Conservation (phyloP, 64 coral and sea anemone species). For the Astreopora myriophthalma region DNA sequence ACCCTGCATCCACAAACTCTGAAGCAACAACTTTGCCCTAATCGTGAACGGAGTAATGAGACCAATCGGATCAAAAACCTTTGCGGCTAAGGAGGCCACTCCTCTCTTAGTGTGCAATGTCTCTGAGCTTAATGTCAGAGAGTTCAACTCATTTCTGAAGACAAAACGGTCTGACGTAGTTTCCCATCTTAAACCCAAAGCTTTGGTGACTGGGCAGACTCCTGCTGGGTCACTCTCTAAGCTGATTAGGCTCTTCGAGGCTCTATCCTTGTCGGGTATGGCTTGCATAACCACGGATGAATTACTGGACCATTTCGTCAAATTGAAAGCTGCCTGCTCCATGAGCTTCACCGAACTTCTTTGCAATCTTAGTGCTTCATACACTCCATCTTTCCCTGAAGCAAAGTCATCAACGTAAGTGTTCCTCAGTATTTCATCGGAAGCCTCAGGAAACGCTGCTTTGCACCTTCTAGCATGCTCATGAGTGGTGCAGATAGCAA, state of each 20-base stretch:
- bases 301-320: constrained; percentile 29
- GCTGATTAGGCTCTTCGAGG: neutral
- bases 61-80: constrained; percentile 3
- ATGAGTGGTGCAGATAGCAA: constrained; percentile 18
- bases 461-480: constrained; percentile 7
- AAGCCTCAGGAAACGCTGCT: constrained; percentile 13
- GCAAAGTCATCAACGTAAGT: constrained; percentile 31
- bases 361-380: neutral
- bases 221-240: neutral
- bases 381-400: neutral
- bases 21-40: neutral
- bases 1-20: neutral
- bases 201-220: neutral
- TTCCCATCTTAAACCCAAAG: too few relatives aligned
- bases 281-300: neutral
- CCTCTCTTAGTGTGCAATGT: neutral
- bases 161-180: neutral
- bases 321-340: constrained; percentile 1
- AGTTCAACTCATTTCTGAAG: neutral
- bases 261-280: neutral
- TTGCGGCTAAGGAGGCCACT: neutral
- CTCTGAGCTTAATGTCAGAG: too few relatives aligned
- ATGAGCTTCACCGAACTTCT: neutral
- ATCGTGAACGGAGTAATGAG: neutral
- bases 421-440: constrained; percentile 2